Percentiles rank a stretch among this genome's conserved stretches.
These are phyloP conservation scores for Chaenogobius annularis DNA, from an alignment of 2,113 vertebrate genomes.

Conservation along the genomic window DNA sequence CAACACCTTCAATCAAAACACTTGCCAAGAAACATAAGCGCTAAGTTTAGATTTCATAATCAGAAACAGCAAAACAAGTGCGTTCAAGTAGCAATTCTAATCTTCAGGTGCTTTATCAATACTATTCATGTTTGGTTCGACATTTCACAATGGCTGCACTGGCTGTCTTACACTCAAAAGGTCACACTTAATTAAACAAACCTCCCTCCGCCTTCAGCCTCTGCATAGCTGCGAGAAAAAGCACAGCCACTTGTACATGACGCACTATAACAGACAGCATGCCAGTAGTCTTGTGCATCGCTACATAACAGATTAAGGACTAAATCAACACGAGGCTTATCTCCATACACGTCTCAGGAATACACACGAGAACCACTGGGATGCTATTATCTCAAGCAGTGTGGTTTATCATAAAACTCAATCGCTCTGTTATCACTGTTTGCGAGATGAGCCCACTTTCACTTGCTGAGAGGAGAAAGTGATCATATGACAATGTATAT, in stretches of 20 bases:
- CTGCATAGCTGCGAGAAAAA: neutral
- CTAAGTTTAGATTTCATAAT: conserved; percentile 40
- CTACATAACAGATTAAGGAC: neutral
- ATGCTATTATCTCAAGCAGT: conserved; percentile 39
- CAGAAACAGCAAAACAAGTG: conserved; percentile 33
- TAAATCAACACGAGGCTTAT: conserved; percentile 5
- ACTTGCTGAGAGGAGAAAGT: conserved; percentile 18
- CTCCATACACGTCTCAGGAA: neutral
- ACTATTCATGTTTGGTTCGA: neutral
- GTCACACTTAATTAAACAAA: conserved; percentile 15
- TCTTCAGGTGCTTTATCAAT: conserved; percentile 8
- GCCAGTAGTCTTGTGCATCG: neutral
- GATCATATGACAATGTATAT: neutral
- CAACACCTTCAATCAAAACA: neutral
- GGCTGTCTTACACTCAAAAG: conserved; percentile 12
- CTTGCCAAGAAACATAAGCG: neutral
- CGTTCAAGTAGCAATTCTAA: conserved; percentile 33
- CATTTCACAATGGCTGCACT: conserved; percentile 32
- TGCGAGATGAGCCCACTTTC: conserved; percentile 47
- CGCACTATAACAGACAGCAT: neutral
- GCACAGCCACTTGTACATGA: neutral
- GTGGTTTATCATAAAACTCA: conserved; percentile 53
- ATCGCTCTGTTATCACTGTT: conserved; percentile 46
- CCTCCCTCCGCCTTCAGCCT: neutral
- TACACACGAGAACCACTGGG: conserved; percentile 30